A percentile compares a stretch with the other conserved stretches of the same genome.
phyloP scores from a whole-genome alignment of 2,888 invertebrate species.

The Melinaea marsaeus region DNA sequence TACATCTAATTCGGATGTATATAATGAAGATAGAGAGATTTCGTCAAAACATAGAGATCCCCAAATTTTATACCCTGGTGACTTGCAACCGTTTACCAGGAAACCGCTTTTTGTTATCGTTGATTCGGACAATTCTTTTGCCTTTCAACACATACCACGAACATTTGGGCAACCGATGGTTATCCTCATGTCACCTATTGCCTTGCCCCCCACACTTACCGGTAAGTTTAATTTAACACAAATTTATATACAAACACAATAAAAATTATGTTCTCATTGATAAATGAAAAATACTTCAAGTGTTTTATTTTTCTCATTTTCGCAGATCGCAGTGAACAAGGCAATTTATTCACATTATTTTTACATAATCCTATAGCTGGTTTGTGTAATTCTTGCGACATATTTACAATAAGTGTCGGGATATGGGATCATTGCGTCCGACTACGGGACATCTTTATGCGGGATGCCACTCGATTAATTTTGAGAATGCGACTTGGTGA shows the following conservation, averaged over 20 bases:
- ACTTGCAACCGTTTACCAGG: constrained; percentile 94
- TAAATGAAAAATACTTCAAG: neutral
- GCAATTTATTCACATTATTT: constrained; percentile 96
- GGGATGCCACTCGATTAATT: constrained; percentile 90
- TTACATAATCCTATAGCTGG: constrained; percentile 92
- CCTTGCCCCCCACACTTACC: constrained; percentile 90
- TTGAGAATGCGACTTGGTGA: constrained; percentile 81
- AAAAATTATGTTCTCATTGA: too few relatives aligned
- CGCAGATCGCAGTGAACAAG: constrained; percentile 85
- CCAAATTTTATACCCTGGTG: constrained; percentile 94
- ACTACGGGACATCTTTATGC: constrained; percentile 92
- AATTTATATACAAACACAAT: neutral
- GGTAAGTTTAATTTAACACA: constrained; percentile 68
- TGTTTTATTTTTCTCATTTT: constrained; percentile 28
- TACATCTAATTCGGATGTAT: constrained; percentile 88
- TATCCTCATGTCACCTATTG: constrained; percentile 95
- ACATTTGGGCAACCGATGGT: constrained; percentile 96
- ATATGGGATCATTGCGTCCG: constrained; percentile 95
- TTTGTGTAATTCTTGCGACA: constrained; percentile 93
- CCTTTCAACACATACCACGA: constrained; percentile 91
- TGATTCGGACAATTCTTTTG: constrained; percentile 96
- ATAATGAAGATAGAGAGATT: constrained; percentile 38
- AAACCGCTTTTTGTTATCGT: constrained; percentile 95
- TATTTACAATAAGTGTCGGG: constrained; percentile 88
- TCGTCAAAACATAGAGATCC: constrained; percentile 76